These are phyloP conservation scores for Polypedilum vanderplanki DNA, from an alignment of 1,140 invertebrate species.

Conservation along the genomic window DNA sequence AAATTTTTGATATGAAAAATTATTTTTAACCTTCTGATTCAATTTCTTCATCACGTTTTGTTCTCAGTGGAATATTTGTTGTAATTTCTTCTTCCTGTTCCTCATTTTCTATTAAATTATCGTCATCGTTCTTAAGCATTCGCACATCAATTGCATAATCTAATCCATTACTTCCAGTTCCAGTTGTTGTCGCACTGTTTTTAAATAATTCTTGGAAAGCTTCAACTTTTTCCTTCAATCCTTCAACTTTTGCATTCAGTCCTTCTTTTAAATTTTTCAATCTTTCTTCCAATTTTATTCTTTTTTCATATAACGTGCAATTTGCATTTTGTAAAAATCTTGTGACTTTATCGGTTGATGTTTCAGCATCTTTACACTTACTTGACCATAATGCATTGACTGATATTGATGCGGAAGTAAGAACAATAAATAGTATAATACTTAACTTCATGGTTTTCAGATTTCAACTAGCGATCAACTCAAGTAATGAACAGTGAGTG, in stretches of 20 bases:
- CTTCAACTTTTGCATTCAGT: not conserved
- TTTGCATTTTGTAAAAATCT: slow-evolving; percentile 1
- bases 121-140: not conserved
- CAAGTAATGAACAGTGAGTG: not conserved
- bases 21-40: too few relatives aligned
- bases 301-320: not conserved
- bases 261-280: not conserved
- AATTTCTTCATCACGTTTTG: not conserved
- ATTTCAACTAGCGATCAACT: not conserved
- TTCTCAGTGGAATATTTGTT: not conserved
- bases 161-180: not conserved
- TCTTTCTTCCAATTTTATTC: not conserved
- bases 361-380: slow-evolving; percentile 1
- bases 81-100: too few relatives aligned
- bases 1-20: slow-evolving; percentile 23
- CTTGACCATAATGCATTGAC: not conserved
- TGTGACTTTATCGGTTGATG: not conserved
- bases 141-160: not conserved
- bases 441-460: not conserved
- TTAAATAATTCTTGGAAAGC: not conserved
- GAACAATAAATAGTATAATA: not conserved
- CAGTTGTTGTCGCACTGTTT: not conserved
- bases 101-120: not conserved
- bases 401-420: not conserved
- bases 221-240: not conserved